Evolutionary conservation across 1,140 invertebrate species (phyloP).

Genomic region (Tetragnatha versicolor): DNA sequence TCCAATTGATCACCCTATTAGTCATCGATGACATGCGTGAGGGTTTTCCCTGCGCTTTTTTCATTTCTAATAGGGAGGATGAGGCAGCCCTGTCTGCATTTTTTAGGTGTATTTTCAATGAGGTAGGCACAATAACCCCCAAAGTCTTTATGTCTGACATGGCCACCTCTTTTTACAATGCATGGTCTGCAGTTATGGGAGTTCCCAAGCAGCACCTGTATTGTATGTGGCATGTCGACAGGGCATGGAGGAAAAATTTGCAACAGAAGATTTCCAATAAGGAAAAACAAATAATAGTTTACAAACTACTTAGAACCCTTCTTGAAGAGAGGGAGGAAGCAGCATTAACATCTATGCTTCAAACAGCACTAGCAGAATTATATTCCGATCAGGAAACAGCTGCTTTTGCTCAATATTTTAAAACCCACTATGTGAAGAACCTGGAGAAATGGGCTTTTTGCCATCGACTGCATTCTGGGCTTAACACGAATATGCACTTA

Average conservation of each 20-base stretch:
- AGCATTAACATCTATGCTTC: background rate
- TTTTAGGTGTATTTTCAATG: no score
- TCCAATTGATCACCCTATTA: no score
- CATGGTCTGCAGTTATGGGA: background rate
- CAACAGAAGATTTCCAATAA: background rate
- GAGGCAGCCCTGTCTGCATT: background rate
- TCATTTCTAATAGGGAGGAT: background rate
- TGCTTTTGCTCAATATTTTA: slow-evolving; percentile 22
- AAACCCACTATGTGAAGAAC: background rate
- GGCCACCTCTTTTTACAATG: background rate
- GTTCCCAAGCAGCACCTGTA: background rate
- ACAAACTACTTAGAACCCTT: slow-evolving; percentile 3
- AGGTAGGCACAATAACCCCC: background rate
- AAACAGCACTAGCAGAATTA: background rate
- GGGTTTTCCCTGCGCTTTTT: slow-evolving; percentile 12
- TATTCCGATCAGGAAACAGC: background rate
- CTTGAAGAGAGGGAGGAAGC: background rate
- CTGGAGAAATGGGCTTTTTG: background rate
- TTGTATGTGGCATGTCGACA: background rate
- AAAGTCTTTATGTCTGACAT: slow-evolving; percentile 5
- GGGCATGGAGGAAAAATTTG: background rate
- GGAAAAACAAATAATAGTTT: background rate
- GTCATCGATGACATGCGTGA: slow-evolving; percentile 8
- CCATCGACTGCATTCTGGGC: background rate
- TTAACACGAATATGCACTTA: slow-evolving; percentile 42